Conservation (phyloP, 2,797 vertebrate species). For the Muscicapa striata region DNA sequence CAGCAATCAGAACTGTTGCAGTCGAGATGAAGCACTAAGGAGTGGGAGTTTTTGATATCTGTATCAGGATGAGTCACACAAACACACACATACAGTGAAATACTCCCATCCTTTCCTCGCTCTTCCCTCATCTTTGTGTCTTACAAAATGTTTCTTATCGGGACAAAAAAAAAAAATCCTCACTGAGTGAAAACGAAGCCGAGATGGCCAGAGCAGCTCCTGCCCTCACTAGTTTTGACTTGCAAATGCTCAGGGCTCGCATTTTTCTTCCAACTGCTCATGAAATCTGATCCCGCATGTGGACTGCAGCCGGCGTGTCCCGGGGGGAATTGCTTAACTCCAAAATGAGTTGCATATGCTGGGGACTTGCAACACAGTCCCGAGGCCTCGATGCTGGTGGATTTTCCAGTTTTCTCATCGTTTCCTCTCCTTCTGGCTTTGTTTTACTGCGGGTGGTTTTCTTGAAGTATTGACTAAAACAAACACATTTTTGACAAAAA, state of each 20-base stretch:
- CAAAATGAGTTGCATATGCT: slow-evolving; percentile 82
- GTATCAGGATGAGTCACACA: neutral
- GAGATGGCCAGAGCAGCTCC: slow-evolving; percentile 58
- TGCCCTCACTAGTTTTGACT: slow-evolving; percentile 78
- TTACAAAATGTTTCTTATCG: slow-evolving; percentile 31
- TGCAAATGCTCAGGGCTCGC: slow-evolving; percentile 77
- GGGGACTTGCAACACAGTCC: slow-evolving; percentile 70
- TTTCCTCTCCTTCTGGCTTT: slow-evolving; percentile 74
- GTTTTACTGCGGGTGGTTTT: slow-evolving; percentile 37
- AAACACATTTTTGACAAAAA: neutral
- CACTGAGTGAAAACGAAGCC: neutral
- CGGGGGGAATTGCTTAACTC: slow-evolving; percentile 78
- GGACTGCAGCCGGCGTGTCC: slow-evolving; percentile 74
- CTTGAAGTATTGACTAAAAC: slow-evolving; percentile 30
- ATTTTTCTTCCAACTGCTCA: slow-evolving; percentile 78
- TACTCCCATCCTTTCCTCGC: neutral
- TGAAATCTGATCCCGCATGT: slow-evolving; percentile 79
- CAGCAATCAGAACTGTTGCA: neutral
- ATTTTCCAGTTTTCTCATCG: slow-evolving; percentile 77
- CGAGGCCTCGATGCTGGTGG: slow-evolving; percentile 63
- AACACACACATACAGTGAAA: neutral
- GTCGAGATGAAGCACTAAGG: neutral
- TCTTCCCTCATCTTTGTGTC: neutral
- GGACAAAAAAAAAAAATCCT: neutral
- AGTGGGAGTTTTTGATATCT: neutral